phyloP scores from a whole-genome alignment of 2,888 invertebrate genomes.

The Arge pagana region DNA sequence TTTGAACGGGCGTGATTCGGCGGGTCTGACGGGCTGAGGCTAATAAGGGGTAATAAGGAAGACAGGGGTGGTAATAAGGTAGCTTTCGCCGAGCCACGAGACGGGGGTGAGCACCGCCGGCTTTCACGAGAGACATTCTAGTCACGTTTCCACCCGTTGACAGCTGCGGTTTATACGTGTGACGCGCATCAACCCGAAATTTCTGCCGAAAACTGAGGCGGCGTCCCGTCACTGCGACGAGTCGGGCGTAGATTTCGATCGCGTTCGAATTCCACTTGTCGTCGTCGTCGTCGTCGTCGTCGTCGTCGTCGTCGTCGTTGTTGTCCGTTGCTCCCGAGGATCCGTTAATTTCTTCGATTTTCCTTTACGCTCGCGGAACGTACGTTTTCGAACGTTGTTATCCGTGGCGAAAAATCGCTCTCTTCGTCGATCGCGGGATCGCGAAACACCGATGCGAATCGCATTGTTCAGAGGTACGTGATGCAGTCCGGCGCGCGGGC shows the following conservation, averaged over 20 bases:
- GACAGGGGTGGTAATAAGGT: constrained; percentile 55
- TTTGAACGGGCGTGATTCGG: not conserved
- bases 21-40: not conserved
- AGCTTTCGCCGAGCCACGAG: constrained; percentile 32
- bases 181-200: constrained; percentile 57
- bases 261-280: constrained; percentile 51
- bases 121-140: constrained; percentile 53
- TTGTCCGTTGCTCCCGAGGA: too few species aligned
- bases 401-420: constrained; percentile 31
- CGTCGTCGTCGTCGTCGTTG: too few species aligned
- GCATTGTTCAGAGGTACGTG: not conserved
- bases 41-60: constrained; percentile 53
- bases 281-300: too few species aligned
- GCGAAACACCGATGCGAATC: not conserved
- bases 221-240: constrained; percentile 48
- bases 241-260: constrained; percentile 50
- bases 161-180: constrained; percentile 59
- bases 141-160: constrained; percentile 57
- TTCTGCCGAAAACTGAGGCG: constrained; percentile 42
- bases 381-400: constrained; percentile 31
- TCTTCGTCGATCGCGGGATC: not conserved
- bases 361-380: not conserved
- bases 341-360: too few species aligned
- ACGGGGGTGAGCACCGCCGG: too few species aligned
- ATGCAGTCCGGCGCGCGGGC: constrained; percentile 1